Conservation (phyloP, 2,113 vertebrate genomes). For the Todiramphus saurophagus region DNA sequence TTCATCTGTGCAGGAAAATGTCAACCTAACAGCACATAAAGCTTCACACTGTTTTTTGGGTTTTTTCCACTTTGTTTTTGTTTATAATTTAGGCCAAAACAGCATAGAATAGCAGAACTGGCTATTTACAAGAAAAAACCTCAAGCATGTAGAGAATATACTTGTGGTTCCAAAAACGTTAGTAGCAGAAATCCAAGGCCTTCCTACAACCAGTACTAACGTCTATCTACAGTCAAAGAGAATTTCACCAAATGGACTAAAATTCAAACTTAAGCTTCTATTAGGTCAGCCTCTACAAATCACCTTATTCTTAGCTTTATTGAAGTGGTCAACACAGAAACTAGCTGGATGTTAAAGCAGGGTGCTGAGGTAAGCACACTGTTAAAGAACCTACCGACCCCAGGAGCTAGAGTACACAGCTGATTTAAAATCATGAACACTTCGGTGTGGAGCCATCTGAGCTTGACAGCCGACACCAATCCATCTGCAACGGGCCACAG, state of each 20-base stretch:
- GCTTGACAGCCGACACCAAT: not conserved
- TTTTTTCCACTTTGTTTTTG: not conserved
- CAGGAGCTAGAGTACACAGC: not conserved
- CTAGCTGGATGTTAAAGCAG: not conserved
- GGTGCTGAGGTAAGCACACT: not conserved
- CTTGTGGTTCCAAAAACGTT: not conserved
- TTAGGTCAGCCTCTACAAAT: not conserved
- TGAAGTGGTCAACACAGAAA: not conserved
- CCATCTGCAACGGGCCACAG: not conserved
- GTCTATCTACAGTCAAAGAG: not conserved
- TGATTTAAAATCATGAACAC: accelerated
- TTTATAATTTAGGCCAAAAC: not conserved
- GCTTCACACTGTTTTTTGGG: not conserved
- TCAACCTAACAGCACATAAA: not conserved
- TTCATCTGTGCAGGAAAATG: not conserved
- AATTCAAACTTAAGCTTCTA: not conserved
- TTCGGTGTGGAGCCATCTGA: not conserved
- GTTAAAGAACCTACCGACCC: not conserved
- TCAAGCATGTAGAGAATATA: not conserved
- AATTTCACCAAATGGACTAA: not conserved
- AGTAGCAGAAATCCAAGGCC: not conserved
- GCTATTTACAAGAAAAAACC: not conserved
- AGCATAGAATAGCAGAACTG: not conserved
- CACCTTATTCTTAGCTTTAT: not conserved
- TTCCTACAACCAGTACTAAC: not conserved